Evolutionary conservation across 2,888 invertebrate species (phyloP), one percentile per base, ranked within the genome.

Genomic region (Limenitis camilla): DNA sequence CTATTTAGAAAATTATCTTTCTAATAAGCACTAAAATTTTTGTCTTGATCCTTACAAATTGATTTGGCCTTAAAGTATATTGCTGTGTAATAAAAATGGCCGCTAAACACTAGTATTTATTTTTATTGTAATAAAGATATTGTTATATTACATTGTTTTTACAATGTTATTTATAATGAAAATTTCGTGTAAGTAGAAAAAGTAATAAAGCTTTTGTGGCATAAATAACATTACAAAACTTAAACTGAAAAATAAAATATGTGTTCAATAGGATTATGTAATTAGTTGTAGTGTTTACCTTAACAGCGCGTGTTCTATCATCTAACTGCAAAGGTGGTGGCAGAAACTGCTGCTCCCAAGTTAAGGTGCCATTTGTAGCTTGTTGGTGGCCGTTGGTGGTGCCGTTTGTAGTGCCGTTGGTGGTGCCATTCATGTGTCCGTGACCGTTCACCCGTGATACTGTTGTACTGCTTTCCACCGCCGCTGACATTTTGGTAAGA

Each of bases 271-370:
- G n/a, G 28, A 28, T 27, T 40, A 5, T 4, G 8, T 10, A 8
- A 31, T 28, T 2, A 11, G 11, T 19, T 28, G 5, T 2, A 5
- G 10, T 5, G 19, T 56, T 54, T 61, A 87, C 88, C 80, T 84
- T 81, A 40, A 74, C 69, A 2, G 82, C 78, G n/a, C 78, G 67
- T 2, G 65, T 63, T 9, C 63, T 68, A 64, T 88, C 84, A 2
- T 80, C 75, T 0, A 88, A 67, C 36, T 67, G 56, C 38, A 88
- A 68, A 4, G 77, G 67, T 2, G 76, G 71, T 4, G 87, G 85
- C 59, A 83, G 71, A 68, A 87, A 85, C 71, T 71, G 71, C 9
- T 75, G 69, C 48, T 75, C 76, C 80, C 82, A 82, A 6, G 56
- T 40, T n/a, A 59, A 53, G 11, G 52, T 57, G 10, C 44, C 48